Percentiles rank a stretch among this genome's conserved stretches.
These are phyloP conservation scores for Leptonema lineaticorne DNA, from an alignment of 1,140 invertebrate species.

Conservation along the genomic window DNA sequence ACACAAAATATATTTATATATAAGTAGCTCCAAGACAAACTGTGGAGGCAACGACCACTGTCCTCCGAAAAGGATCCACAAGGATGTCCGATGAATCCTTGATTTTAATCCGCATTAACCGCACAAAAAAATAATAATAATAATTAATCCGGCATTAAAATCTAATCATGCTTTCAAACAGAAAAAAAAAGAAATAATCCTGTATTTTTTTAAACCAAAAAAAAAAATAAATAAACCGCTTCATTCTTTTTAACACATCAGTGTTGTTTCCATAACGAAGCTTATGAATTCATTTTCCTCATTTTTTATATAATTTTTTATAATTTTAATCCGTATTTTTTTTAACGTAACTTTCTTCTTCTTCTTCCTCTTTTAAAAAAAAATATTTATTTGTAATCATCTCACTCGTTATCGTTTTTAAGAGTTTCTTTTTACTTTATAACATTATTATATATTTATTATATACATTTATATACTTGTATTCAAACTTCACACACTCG, in stretches of 20 bases:
- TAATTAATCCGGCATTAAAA: neutral
- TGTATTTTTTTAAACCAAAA: neutral
- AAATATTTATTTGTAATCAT: too few relatives aligned
- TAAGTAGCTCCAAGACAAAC: constrained; percentile 18
- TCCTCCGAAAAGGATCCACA: constrained; percentile 24
- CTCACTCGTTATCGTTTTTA: too few relatives aligned
- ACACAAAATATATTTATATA: neutral
- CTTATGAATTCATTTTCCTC: neutral
- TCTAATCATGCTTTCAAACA: neutral
- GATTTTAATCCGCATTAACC: too few relatives aligned
- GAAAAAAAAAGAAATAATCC: neutral
- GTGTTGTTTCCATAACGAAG: neutral
- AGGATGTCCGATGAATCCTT: neutral
- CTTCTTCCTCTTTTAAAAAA: neutral
- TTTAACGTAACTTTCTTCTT: neutral
- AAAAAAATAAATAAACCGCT: neutral
- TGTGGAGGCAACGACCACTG: constrained; percentile 12
- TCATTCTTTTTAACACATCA: neutral
- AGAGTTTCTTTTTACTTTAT: too few relatives aligned
- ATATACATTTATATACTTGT: neutral
- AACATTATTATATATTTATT: too few relatives aligned
- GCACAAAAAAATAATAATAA: neutral
- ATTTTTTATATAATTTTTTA: constrained; percentile 7
- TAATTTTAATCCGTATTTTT: neutral
- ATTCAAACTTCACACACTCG: constrained; percentile 2